These are phyloP conservation scores for Oryzias celebensis DNA, from an alignment of 2,113 vertebrate species.

Conservation along the genomic window DNA sequence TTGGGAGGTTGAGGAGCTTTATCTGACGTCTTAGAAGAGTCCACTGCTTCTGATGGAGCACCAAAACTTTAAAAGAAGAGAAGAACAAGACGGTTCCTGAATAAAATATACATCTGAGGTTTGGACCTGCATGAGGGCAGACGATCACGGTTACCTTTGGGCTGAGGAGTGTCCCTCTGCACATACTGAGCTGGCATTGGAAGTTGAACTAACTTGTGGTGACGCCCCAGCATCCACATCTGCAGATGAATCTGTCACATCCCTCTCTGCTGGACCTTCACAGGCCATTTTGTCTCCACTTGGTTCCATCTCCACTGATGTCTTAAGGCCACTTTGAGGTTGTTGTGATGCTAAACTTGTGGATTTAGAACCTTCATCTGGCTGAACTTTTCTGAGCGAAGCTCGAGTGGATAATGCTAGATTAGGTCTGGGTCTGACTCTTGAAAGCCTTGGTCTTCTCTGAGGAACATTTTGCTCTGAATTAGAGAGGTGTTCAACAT, in stretches of 20 bases:
- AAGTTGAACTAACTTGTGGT: neutral
- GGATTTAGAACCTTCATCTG: neutral
- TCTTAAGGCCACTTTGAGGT: neutral
- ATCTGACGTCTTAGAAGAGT: conserved; percentile 13
- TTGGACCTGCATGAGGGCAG: neutral
- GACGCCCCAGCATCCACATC: neutral
- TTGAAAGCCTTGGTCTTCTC: conserved; percentile 39
- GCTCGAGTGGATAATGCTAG: conserved; percentile 19
- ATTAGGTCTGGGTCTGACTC: conserved; percentile 51
- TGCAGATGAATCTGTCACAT: neutral
- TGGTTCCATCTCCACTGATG: neutral
- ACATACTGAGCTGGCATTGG: neutral
- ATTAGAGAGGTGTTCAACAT: neutral
- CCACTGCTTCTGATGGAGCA: neutral
- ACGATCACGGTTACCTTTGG: conserved; percentile 25
- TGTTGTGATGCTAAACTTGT: conserved; percentile 10
- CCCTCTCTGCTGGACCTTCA: neutral
- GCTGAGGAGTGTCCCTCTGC: neutral
- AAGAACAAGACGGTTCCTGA: neutral
- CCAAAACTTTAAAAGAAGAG: conserved; percentile 19
- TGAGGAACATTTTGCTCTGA: conserved; percentile 19
- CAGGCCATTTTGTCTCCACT: neutral
- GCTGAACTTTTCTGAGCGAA: conserved; percentile 4
- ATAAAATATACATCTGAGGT: neutral
- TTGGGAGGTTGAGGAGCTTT: conserved; percentile 44